Conservation (phyloP, 1,140 invertebrate genomes). For the Planococcus citri region DNA sequence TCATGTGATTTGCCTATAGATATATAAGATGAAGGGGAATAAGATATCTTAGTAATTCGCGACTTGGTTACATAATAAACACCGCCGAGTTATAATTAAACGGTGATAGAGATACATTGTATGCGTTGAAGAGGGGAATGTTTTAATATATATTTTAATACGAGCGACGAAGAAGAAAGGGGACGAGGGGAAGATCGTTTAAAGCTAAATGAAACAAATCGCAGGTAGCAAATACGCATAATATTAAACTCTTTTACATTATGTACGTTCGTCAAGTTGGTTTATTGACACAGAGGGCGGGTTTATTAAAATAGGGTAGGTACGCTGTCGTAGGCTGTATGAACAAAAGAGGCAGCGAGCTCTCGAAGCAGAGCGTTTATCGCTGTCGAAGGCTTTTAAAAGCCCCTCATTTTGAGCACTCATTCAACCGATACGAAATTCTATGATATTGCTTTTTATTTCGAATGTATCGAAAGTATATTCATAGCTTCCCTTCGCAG, state of each 20-base stretch:
- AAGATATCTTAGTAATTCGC: too few relatives aligned
- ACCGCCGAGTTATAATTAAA: too few relatives aligned
- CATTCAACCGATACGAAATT: constrained; percentile 18
- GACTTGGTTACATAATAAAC: too few relatives aligned
- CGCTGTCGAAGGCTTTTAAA: constrained; percentile 16
- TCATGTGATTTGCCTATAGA: too few relatives aligned
- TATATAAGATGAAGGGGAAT: too few relatives aligned
- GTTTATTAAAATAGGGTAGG: constrained; percentile 19
- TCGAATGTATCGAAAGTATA: constrained; percentile 12
- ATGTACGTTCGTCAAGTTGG: constrained; percentile 1
- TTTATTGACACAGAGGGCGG: constrained; percentile 18
- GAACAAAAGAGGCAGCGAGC: constrained; percentile 12
- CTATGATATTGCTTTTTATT: constrained; percentile 20
- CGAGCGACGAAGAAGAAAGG: too few relatives aligned
- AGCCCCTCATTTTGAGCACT: constrained; percentile 12
- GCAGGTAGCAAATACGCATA: constrained; percentile 2
- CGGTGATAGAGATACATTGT: too few relatives aligned
- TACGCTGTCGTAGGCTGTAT: not conserved
- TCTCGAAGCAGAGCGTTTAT: constrained; percentile 13
- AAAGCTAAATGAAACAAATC: not conserved
- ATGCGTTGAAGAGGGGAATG: too few relatives aligned
- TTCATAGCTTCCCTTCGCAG: not conserved
- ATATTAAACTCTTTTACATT: constrained; percentile 11
- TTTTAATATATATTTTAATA: too few relatives aligned
- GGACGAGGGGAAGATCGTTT: not conserved